phyloP scores from a whole-genome alignment of 2,113 vertebrate species.

The Ictalurus punctatus region DNA sequence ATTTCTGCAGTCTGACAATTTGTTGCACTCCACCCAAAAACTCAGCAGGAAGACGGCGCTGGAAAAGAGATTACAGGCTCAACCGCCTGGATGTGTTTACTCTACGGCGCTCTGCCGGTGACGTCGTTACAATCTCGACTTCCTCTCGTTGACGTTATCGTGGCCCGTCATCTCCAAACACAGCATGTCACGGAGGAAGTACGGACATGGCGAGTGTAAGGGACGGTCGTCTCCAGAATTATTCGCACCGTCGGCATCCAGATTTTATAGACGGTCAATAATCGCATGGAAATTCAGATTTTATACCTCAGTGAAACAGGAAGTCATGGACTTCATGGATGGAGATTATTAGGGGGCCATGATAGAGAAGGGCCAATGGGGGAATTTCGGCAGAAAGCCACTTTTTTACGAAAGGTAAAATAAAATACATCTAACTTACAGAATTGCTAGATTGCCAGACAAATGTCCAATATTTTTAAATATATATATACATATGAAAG shows the following conservation, averaged over 20 bases:
- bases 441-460: neutral
- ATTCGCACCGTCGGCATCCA: neutral
- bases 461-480: neutral
- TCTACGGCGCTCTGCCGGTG: constrained; percentile 29
- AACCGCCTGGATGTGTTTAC: constrained; percentile 8
- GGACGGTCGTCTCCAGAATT: neutral
- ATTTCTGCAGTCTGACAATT: constrained; percentile 8
- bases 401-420: too few species aligned
- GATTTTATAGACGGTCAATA: neutral
- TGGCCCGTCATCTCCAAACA: constrained; percentile 49
- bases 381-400: too few species aligned
- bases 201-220: constrained; percentile 32
- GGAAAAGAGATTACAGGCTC: neutral
- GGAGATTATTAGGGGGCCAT: too few species aligned
- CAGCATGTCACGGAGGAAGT: neutral
- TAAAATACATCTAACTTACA: neutral
- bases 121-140: constrained; percentile 48
- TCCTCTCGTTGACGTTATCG: constrained; percentile 53
- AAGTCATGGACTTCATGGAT: neutral
- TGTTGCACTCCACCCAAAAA: constrained; percentile 20
- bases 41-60: constrained; percentile 35
- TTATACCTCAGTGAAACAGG: neutral
- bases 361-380: too few species aligned
- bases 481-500: neutral
- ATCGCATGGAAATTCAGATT: neutral